Evolutionary conservation across 1,140 invertebrate genomes (phyloP).

Genomic region (Hylaeus volcanicus): DNA sequence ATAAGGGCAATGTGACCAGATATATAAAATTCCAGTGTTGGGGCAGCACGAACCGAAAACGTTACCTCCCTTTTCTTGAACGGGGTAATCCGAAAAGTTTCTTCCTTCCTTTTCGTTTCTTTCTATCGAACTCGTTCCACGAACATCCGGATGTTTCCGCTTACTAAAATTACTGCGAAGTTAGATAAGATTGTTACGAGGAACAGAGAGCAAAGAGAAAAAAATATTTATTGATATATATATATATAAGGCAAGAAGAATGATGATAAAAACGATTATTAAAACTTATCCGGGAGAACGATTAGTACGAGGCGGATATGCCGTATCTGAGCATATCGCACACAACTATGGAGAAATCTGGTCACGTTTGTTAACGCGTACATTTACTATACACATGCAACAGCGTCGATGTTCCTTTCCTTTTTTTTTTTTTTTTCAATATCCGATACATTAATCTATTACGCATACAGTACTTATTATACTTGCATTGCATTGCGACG

Average conservation of each 20-base stretch:
- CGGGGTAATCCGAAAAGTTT: neutral
- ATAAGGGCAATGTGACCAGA: neutral
- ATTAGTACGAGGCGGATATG: too few species aligned
- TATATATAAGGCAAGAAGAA: neutral
- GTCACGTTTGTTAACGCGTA: neutral
- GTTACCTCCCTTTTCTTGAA: too few species aligned
- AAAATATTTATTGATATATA: too few species aligned
- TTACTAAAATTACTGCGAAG: too few species aligned
- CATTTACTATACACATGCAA: neutral
- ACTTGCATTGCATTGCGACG: constrained; percentile 12
- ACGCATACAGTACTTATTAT: constrained; percentile 22
- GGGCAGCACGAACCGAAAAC: neutral
- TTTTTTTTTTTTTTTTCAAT: constrained; percentile 20
- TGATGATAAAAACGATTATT: neutral
- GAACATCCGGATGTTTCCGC: too few species aligned
- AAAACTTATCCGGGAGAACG: too few species aligned
- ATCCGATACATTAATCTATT: constrained; percentile 11
- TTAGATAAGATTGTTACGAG: neutral
- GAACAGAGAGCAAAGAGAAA: too few species aligned
- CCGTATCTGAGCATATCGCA: neutral
- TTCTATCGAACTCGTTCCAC: neutral
- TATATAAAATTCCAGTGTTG: neutral
- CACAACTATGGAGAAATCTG: neutral
- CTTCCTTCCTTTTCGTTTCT: neutral
- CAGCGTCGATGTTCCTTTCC: neutral